These are phyloP conservation scores for Bombus consobrinus DNA, from an alignment of 1,140 invertebrate species.

Conservation along the genomic window DNA sequence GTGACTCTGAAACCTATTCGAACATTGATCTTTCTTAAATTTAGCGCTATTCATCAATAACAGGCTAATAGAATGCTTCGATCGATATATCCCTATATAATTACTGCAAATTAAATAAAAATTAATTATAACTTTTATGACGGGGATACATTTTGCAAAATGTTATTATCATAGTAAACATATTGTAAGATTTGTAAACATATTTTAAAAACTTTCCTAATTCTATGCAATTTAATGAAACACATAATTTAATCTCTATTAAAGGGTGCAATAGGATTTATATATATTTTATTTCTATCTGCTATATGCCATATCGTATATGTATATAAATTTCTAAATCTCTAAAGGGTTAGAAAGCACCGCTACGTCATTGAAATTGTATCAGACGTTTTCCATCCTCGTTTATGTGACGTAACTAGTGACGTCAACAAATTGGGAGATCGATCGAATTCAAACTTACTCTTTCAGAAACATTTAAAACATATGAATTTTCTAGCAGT, in stretches of 20 bases:
- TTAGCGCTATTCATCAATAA: background rate
- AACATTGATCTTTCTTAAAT: background rate
- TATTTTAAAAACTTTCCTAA: background rate
- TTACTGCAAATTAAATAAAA: background rate
- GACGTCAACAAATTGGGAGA: constrained; percentile 59
- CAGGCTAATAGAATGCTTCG: background rate
- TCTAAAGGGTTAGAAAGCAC: background rate
- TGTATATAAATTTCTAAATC: background rate
- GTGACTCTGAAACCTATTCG: background rate
- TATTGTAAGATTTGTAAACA: background rate
- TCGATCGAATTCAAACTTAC: constrained; percentile 59
- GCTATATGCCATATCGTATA: background rate
- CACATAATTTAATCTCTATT: background rate
- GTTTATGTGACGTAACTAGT: constrained; percentile 60
- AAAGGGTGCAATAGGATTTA: background rate
- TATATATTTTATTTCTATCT: background rate
- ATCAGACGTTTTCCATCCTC: constrained; percentile 17
- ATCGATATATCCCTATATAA: background rate
- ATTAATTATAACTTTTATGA: background rate
- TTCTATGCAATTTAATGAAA: background rate
- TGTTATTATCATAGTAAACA: background rate
- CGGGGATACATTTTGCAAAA: too few species aligned
- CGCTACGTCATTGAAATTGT: background rate
- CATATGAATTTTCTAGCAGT: constrained; percentile 5
- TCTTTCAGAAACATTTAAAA: background rate